Conservation (phyloP, 2,888 invertebrate species). For the Schizotus pectinicornis region DNA sequence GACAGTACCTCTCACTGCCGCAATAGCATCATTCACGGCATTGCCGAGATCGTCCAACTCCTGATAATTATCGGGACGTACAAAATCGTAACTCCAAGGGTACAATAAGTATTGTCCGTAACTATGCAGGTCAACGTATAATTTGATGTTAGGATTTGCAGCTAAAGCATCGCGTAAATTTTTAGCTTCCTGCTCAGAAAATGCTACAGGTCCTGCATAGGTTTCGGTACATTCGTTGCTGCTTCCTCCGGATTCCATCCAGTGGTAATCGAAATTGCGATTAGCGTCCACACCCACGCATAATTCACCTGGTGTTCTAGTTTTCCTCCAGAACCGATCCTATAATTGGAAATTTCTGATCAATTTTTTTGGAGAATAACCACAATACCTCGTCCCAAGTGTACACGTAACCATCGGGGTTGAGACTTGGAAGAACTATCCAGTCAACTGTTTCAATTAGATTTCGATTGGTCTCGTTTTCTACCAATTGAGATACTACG, state of each 20-base stretch:
- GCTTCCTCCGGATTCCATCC: conserved; percentile 62
- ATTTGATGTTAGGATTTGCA: conserved; percentile 59
- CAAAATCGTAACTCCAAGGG: conserved; percentile 70
- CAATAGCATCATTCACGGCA: conserved; percentile 58
- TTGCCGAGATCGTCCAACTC: conserved; percentile 59
- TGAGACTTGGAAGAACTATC: conserved; percentile 69
- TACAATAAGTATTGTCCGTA: conserved; percentile 74
- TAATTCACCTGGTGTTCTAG: conserved; percentile 40
- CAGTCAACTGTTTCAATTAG: conserved; percentile 70
- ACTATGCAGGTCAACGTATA: conserved; percentile 78
- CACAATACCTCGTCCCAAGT: conserved; percentile 56
- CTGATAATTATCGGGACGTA: conserved; percentile 59
- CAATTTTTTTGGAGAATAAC: too few relatives aligned
- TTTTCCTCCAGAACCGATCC: conserved; percentile 46
- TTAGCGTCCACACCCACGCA: conserved; percentile 78
- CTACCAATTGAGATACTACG: conserved; percentile 68
- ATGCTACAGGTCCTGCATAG: conserved; percentile 58
- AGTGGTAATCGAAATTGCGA: conserved; percentile 74
- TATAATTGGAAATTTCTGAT: conserved; percentile 32
- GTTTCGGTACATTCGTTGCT: conserved; percentile 55
- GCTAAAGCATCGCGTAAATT: conserved; percentile 65
- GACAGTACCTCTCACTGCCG: conserved; percentile 48
- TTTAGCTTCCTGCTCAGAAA: conserved; percentile 65
- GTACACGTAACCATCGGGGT: conserved; percentile 76
- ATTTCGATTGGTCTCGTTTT: conserved; percentile 62